Evolutionary conservation across 2,888 invertebrate species (phyloP), one percentile per base, ranked within the genome.

Genomic region (Iselma pallidipennis): DNA sequence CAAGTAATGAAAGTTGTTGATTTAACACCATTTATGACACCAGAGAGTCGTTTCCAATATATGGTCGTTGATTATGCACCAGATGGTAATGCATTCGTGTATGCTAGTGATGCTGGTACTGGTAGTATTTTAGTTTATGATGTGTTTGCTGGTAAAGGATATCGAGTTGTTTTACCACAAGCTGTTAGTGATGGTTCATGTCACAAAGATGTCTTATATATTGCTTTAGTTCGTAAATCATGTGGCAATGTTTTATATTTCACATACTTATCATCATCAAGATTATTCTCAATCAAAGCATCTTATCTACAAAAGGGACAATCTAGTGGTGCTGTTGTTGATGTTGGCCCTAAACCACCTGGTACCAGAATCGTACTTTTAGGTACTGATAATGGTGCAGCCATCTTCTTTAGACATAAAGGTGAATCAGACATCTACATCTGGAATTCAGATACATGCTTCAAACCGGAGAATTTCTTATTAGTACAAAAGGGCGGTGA

Each of bases 351-450:
- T 1, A 87, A 87, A 69, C 84, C 84, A 12, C 49, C 66, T 1
- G 69, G 69, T 21, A 81, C 80, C 16, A 83, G 83, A 67, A 83
- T 87, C 37, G 86, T 88, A 2, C 68, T 88, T 0, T 77, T 88
- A 42, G 88, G 88, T 26, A 86, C 85, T 2, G 88, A 89, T 73
- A 85, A 86, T 45, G 87, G 85, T 7, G 81, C 82, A 9, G 83
- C 84, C 4, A 76, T 88, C 12, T 88, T 88, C 82, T 86, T 88
- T 80, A 82, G 88, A n/a, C 84, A 83, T 71, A 85, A 85, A 74
- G 87, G 88, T 16, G 83, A 86, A 69, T 84, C 86, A 10, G 86
- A 87, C 63, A 84, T 89, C 53, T 88, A 85, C 75, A 83, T 86
- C 78, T 89, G 89, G 89, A 85, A 89, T 75, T 83, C 85, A 2